Conservation (phyloP, 2,888 invertebrate species). For the Chirona hameri region DNA sequence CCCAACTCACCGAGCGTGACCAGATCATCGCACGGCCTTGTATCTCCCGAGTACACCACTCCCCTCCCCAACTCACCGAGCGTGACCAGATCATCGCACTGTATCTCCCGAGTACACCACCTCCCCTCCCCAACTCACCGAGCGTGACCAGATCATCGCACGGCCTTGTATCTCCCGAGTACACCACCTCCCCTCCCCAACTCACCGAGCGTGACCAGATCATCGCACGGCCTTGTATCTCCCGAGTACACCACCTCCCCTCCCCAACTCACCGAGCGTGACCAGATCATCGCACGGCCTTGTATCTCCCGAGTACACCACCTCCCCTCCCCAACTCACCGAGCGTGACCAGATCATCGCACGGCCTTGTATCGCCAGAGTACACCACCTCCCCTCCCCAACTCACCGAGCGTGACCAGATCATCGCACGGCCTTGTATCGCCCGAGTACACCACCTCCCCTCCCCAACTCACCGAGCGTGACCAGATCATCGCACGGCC, state of each 20-base stretch:
- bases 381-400: slow-evolving; percentile 61
- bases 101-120: slow-evolving; percentile 96
- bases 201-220: slow-evolving; percentile 68
- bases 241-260: slow-evolving; percentile 79
- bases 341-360: slow-evolving; percentile 65
- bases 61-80: slow-evolving; percentile 57
- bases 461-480: slow-evolving; percentile 58
- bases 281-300: slow-evolving; percentile 78
- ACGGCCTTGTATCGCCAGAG: slow-evolving; percentile 95
- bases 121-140: slow-evolving; percentile 52
- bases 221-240: slow-evolving; percentile 85
- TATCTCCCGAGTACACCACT: slow-evolving; percentile 93
- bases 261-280: slow-evolving; percentile 58
- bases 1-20: slow-evolving; percentile 62
- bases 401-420: slow-evolving; percentile 67
- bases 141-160: slow-evolving; percentile 68
- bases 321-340: slow-evolving; percentile 52
- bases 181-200: slow-evolving; percentile 58
- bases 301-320: slow-evolving; percentile 96
- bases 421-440: slow-evolving; percentile 86
- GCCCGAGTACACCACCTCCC: slow-evolving; percentile 79
- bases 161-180: slow-evolving; percentile 96
- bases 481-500: slow-evolving; percentile 75
- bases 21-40: slow-evolving; percentile 78
- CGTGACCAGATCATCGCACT: slow-evolving; percentile 64